Conservation (phyloP, 2,888 invertebrate genomes). For the Drosophila hawaiiensis region DNA sequence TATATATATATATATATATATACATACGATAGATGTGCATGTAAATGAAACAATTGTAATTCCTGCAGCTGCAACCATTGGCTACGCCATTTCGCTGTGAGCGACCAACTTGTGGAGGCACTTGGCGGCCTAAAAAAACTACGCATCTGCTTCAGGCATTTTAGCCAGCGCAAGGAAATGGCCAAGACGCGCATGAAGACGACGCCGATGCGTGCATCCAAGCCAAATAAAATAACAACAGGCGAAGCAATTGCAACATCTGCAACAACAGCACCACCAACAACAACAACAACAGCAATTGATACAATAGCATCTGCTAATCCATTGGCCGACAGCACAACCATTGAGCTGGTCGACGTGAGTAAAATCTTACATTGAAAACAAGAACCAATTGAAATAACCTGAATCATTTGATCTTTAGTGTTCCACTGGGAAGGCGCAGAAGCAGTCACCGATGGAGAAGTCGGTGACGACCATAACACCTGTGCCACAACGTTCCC, state of each 20-base stretch:
- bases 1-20: background rate
- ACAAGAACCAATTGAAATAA: background rate
- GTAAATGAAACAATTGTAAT: constrained; percentile 42
- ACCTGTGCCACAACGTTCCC: constrained; percentile 67
- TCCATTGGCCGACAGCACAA: constrained; percentile 57
- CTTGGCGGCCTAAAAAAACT: constrained; percentile 74
- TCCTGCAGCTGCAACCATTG: constrained; percentile 79
- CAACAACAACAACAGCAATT: background rate
- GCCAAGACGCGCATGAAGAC: constrained; percentile 83
- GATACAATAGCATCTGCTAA: constrained; percentile 38
- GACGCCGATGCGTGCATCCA: constrained; percentile 80
- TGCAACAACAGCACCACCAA: background rate
- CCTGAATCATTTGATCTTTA: constrained; percentile 8
- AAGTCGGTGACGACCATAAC: constrained; percentile 54
- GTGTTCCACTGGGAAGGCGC: constrained; percentile 34
- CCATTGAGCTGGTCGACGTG: constrained; percentile 63
- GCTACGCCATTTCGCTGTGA: constrained; percentile 77
- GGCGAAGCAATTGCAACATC: background rate
- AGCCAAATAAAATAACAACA: constrained; percentile 54
- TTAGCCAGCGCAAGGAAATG: constrained; percentile 73
- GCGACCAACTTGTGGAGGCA: constrained; percentile 59
- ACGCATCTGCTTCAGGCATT: constrained; percentile 79
- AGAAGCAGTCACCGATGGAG: constrained; percentile 19
- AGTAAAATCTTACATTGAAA: constrained; percentile 24
- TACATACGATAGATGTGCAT: constrained; percentile 6